Conservation (phyloP, 2,888 invertebrate genomes). For the Orchesellides sinensis region DNA sequence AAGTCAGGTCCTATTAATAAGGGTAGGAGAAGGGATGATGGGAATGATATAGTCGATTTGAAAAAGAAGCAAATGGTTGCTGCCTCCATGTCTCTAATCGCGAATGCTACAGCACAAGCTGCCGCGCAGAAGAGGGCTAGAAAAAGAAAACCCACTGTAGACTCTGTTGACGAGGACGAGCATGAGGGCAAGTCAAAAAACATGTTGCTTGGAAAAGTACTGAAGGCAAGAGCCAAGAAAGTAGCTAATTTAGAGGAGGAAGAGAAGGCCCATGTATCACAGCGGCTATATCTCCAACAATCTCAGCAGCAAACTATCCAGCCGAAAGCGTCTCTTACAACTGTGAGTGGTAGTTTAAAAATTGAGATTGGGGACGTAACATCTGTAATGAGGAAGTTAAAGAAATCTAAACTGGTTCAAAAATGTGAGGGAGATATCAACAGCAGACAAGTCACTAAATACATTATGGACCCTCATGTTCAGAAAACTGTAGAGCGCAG, state of each 20-base stretch:
- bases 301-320: conserved; percentile 13
- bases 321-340: conserved; percentile 30
- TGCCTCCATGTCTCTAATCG: conserved; percentile 64
- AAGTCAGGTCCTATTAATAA: conserved; percentile 32
- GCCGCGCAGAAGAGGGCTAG: conserved; percentile 66
- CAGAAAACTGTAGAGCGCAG: background rate
- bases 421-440: background rate
- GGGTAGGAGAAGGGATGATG: conserved; percentile 17
- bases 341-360: conserved; percentile 52
- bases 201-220: conserved; percentile 74
- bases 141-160: conserved; percentile 71
- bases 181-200: conserved; percentile 74
- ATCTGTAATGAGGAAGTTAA: conserved; percentile 50
- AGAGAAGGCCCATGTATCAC: conserved; percentile 67
- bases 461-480: background rate
- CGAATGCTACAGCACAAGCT: conserved; percentile 48
- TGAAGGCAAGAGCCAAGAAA: conserved; percentile 73
- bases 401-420: conserved; percentile 40
- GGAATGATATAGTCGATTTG: conserved; percentile 36
- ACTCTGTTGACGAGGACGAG: conserved; percentile 72
- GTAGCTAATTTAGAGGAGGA: conserved; percentile 74
- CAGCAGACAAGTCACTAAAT: background rate
- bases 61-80: conserved; percentile 58
- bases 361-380: conserved; percentile 59
- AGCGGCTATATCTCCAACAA: background rate